These are phyloP conservation scores for Silurus aristotelis DNA, from an alignment of 2,797 vertebrate species.

Conservation along the genomic window DNA sequence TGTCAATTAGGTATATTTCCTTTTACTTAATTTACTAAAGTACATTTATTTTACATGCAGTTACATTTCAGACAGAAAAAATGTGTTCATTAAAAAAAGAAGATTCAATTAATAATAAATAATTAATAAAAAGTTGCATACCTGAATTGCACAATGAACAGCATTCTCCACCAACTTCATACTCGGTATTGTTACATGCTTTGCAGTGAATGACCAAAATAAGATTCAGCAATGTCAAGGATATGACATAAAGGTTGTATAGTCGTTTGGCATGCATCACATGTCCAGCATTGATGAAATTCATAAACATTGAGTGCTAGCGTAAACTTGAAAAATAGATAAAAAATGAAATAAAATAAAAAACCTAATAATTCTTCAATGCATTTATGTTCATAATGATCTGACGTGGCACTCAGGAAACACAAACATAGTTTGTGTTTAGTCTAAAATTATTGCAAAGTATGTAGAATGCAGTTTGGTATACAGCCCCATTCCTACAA, in stretches of 20 bases:
- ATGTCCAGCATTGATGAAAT: not conserved
- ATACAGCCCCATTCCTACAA: not conserved
- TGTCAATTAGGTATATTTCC: no score
- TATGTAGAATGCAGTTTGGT: not conserved
- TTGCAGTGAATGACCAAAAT: not conserved
- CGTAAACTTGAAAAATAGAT: not conserved
- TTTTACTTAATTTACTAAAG: not conserved
- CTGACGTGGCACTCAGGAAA: not conserved
- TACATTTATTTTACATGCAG: not conserved
- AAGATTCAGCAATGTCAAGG: not conserved
- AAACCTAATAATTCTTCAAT: not conserved
- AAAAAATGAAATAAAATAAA: not conserved
- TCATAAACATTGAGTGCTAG: not conserved
- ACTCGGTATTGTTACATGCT: slow-evolving; percentile 38
- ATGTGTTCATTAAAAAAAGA: not conserved
- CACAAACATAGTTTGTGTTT: not conserved
- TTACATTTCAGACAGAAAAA: not conserved
- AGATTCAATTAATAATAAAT: not conserved
- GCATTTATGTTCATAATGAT: no score
- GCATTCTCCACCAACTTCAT: slow-evolving; percentile 35
- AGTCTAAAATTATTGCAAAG: not conserved
- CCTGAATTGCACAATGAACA: slow-evolving; percentile 52
- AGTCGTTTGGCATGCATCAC: not conserved
- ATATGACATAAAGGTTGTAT: not conserved
- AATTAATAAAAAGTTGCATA: slow-evolving; percentile 20